Evolutionary conservation across 2,113 vertebrate species (phyloP).

Genomic region (Pangasianodon hypophthalmus): DNA sequence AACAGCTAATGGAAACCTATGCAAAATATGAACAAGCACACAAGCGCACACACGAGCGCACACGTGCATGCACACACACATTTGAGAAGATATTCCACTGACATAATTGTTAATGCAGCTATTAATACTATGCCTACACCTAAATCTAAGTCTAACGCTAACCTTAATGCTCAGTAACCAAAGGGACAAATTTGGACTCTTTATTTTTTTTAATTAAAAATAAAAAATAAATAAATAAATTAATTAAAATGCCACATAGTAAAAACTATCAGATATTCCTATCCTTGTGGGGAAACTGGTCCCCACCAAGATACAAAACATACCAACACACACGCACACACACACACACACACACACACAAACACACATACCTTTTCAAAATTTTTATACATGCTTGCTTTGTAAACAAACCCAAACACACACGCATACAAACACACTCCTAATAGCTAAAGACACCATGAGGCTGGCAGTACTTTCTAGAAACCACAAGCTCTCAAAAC

Average conservation of each 20-base stretch:
- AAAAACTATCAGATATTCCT: too few relatives aligned
- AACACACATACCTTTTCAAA: too few relatives aligned
- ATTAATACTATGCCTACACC: too few relatives aligned
- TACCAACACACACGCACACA: background rate
- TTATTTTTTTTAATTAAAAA: too few relatives aligned
- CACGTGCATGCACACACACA: background rate
- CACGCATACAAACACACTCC: background rate
- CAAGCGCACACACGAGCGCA: background rate
- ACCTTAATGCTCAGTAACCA: too few relatives aligned
- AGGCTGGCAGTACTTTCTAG: constrained; percentile 10
- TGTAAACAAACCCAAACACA: background rate
- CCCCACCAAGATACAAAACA: background rate
- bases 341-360: background rate
- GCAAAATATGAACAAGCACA: background rate
- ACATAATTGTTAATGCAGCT: too few relatives aligned
- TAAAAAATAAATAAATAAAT: too few relatives aligned
- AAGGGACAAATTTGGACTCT: too few relatives aligned
- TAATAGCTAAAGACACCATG: background rate
- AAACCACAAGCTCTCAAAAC: constrained; percentile 28
- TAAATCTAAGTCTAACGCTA: too few relatives aligned
- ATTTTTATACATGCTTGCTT: background rate
- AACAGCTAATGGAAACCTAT: background rate
- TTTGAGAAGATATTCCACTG: too few relatives aligned
- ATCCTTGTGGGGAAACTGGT: background rate
- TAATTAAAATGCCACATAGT: too few relatives aligned